Evolutionary conservation across 2,113 vertebrate genomes (phyloP).

Genomic region (Terrapene triunguis): DNA sequence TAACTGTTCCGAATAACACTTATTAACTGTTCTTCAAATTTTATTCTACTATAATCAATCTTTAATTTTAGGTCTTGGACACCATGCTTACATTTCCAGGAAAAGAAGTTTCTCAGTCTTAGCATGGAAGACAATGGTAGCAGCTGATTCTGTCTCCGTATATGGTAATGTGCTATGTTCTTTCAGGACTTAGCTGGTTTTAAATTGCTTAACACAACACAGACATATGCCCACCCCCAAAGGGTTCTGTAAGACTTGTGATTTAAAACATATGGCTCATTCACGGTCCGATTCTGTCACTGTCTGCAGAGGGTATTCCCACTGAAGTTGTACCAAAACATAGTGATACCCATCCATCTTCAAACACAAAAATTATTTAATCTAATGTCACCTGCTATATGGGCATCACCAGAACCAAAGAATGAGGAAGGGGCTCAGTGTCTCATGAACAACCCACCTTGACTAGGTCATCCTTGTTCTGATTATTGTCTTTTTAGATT

Average conservation of each 20-base stretch:
- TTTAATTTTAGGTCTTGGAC: conserved; percentile 34
- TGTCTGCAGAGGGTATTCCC: background rate
- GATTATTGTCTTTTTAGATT: background rate
- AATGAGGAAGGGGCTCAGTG: background rate
- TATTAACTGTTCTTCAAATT: conserved; percentile 39
- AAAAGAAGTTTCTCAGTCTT: background rate
- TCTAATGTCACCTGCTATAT: background rate
- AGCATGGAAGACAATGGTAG: background rate
- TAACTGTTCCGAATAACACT: conserved; percentile 49
- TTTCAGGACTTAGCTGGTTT: background rate
- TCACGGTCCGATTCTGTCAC: background rate
- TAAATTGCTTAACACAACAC: no score
- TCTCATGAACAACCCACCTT: background rate
- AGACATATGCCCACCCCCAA: background rate
- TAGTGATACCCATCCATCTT: background rate
- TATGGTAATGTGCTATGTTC: background rate
- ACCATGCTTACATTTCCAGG: background rate
- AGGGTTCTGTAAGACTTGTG: background rate
- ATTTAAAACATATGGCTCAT: background rate
- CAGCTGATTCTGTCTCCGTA: background rate
- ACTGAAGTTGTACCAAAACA: background rate
- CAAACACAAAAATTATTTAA: background rate
- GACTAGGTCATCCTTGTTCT: background rate
- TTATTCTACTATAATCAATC: conserved; percentile 17
- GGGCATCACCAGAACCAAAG: background rate